Evolutionary conservation across 2,113 vertebrate species (phyloP), one percentile per base, ranked within the genome.

Genomic region (Bubo scandiacus): DNA sequence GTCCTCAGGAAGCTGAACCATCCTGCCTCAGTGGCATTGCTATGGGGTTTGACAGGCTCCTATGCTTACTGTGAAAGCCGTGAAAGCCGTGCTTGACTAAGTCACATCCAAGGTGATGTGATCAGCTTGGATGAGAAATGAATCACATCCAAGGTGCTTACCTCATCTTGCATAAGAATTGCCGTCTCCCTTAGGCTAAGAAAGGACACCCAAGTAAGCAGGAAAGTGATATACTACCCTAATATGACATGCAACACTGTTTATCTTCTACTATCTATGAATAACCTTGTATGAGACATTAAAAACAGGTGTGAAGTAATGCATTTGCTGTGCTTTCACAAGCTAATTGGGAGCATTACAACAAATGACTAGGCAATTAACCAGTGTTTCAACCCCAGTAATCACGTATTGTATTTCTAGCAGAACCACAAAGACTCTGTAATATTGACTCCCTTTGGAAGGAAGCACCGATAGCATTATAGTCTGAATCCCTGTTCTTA

Each of bases 301-400:
- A 90, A 88, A 89, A 90, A 16, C 84, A 94, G 87, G 86, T 90
- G 86, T 75, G 73, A 82, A 94, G 81, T 62, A 86, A 88, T 43
- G 63, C 74, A 63, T 95, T 97, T 90, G 81, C 74, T 55, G 59
- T 1, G 59, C 67, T 96, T 92, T 52, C 94, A 88, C 54, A 38
- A 90, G 89, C 58, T 91, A 86, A 95, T 94, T 83, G 84, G 81
- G 71, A 96, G 59, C 67, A 70, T 90, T 97, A 93, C 81, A 92
- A 85, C 51, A 92, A 92, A 96, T 85, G 91, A 94, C 71, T 83
- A 58, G 62, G 82, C 92, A 96, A 96, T 97, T 94, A 96, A 83
- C 62, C 85, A 92, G 58, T 51, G 14, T 77, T 83, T 94, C 92
- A 92, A 83, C 74, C 54, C 29, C 15, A 54, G 79, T 92, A 96